Conservation (phyloP, 92 coral and sea anemone genomes). For the Palythoa heliodiscus region DNA sequence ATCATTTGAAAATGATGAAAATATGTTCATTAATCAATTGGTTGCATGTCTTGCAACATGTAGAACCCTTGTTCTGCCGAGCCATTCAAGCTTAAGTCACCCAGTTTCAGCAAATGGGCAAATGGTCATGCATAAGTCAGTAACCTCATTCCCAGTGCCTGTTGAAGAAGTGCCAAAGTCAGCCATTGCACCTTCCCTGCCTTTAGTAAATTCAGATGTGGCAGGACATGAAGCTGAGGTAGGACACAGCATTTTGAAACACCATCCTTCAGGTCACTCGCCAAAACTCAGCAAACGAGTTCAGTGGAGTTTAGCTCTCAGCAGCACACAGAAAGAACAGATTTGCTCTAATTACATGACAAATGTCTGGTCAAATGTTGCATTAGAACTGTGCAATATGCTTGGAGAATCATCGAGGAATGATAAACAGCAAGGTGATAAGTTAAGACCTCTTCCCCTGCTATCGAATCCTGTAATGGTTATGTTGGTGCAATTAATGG, state of each 20-base stretch:
- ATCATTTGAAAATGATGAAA: constrained; percentile 68
- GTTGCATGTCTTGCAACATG: constrained; percentile 70
- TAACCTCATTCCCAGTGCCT: constrained; percentile 19
- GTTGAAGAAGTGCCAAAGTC: constrained; percentile 39
- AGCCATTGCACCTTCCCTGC: neutral
- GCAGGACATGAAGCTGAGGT: constrained; percentile 46
- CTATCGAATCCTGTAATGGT: constrained; percentile 62
- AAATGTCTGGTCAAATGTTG: constrained; percentile 77
- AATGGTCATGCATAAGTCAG: constrained; percentile 4
- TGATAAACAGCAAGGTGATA: constrained; percentile 1
- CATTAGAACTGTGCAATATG: constrained; percentile 56
- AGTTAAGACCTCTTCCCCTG: constrained; percentile 57
- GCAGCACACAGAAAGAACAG: constrained; percentile 61
- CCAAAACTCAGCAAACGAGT: constrained; percentile 79
- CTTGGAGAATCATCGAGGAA: constrained; percentile 52
- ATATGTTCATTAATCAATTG: constrained; percentile 64
- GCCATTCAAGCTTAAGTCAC: constrained; percentile 13
- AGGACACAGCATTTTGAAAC: constrained; percentile 78
- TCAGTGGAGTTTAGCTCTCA: constrained; percentile 78
- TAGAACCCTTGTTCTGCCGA: constrained; percentile 59
- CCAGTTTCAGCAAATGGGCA: constrained; percentile 6
- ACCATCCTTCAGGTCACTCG: constrained; percentile 56
- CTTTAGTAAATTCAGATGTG: neutral
- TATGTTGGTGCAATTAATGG: constrained; percentile 53
- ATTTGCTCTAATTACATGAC: constrained; percentile 67